Conservation (phyloP, 2,888 invertebrate species). For the Temnothorax ravouxi region DNA sequence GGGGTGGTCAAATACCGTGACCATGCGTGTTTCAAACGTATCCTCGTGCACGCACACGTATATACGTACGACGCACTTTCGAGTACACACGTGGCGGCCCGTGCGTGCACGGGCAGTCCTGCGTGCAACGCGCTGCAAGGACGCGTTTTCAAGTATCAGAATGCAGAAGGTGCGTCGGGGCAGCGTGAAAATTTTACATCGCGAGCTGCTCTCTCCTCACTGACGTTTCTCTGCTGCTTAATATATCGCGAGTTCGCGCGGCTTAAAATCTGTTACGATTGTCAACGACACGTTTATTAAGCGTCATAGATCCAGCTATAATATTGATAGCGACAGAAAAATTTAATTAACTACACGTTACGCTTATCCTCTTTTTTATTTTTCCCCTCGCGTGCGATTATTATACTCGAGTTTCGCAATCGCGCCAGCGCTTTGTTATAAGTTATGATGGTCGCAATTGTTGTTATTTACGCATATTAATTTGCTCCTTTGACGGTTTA, state of each 20-base stretch:
- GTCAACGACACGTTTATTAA: neutral
- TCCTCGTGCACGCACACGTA: conserved; percentile 67
- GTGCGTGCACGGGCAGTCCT: conserved; percentile 61
- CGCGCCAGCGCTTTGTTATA: neutral
- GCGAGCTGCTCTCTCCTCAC: too few relatives aligned
- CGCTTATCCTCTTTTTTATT: neutral
- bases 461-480: neutral
- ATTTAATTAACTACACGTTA: neutral
- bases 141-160: conserved; percentile 59
- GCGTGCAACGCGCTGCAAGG: conserved; percentile 65
- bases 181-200: conserved; percentile 34
- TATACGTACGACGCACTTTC: conserved; percentile 71
- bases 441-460: neutral
- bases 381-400: neutral
- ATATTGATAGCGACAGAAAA: neutral
- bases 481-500: conserved; percentile 13
- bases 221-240: neutral
- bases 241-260: neutral
- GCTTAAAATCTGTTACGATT: neutral
- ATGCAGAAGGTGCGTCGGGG: conserved; percentile 29
- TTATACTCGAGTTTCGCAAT: neutral
- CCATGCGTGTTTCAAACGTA: conserved; percentile 80
- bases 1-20: conserved; percentile 86
- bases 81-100: conserved; percentile 72
- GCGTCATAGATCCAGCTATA: neutral